phyloP scores from a whole-genome alignment of 2,888 invertebrate genomes.

The Capitulum mitella region DNA sequence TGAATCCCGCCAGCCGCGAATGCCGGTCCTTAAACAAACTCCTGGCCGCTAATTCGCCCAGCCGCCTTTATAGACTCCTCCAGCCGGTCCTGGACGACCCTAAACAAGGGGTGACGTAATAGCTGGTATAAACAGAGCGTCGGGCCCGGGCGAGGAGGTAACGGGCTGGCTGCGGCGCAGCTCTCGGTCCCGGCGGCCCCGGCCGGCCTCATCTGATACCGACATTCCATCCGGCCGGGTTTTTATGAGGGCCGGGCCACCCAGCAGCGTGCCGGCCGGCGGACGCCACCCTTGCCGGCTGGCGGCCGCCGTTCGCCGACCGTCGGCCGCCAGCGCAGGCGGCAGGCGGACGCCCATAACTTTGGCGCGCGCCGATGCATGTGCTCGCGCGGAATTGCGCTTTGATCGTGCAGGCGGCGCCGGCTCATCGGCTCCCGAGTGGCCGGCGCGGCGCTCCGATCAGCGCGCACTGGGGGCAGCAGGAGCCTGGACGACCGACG shows the following conservation, averaged over 20 bases:
- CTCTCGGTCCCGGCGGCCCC: neutral
- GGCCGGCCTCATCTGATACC: neutral
- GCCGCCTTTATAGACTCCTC: neutral
- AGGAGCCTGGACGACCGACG: too few relatives aligned
- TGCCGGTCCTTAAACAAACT: neutral
- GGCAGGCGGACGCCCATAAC: neutral
- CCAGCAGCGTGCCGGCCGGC: neutral
- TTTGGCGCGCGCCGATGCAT: neutral
- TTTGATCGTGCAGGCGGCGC: too few relatives aligned
- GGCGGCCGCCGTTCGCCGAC: neutral
- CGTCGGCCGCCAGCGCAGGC: neutral
- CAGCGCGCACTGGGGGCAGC: too few relatives aligned
- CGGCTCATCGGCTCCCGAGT: too few relatives aligned
- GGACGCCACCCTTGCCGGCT: neutral
- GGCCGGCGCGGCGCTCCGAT: too few relatives aligned
- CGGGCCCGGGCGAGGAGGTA: neutral
- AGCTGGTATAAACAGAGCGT: neutral
- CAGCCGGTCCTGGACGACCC: neutral
- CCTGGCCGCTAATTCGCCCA: neutral
- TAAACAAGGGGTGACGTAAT: conserved; percentile 20
- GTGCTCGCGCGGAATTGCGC: neutral
- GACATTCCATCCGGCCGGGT: conserved; percentile 1
- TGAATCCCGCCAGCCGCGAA: too few relatives aligned
- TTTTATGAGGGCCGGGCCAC: conserved; percentile 15
- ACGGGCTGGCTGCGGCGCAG: neutral